Evolutionary conservation across 2,797 vertebrate genomes (phyloP).

Genomic region (Crypturellus tataupa): DNA sequence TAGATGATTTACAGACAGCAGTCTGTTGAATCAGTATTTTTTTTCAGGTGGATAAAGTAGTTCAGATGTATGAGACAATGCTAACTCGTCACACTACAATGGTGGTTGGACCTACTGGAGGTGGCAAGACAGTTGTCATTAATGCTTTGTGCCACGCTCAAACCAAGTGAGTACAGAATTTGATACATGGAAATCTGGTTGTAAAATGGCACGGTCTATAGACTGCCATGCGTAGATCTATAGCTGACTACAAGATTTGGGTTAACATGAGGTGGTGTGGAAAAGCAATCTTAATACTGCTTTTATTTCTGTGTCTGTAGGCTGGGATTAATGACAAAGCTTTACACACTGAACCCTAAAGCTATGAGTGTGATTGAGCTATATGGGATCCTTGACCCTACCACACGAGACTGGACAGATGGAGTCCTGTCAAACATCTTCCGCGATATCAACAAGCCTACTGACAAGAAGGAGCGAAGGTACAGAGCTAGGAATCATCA

Average conservation of each 20-base stretch:
- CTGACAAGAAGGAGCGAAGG: conserved; percentile 94
- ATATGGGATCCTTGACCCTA: conserved; percentile 93
- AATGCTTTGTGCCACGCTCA: conserved; percentile 94
- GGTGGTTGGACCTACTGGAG: conserved; percentile 96
- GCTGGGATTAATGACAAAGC: conserved; percentile 89
- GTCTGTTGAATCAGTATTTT: background rate
- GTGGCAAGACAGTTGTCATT: conserved; percentile 97
- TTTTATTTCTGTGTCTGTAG: conserved; percentile 73
- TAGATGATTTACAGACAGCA: background rate
- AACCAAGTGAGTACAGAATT: conserved; percentile 86
- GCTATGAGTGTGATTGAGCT: conserved; percentile 95
- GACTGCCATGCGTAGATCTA: background rate
- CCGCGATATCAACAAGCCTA: conserved; percentile 94
- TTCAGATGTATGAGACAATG: conserved; percentile 99
- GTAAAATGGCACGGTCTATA: background rate
- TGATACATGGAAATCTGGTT: background rate
- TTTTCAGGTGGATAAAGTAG: conserved; percentile 95
- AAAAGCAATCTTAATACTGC: background rate
- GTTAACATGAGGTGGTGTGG: background rate
- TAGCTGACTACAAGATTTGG: background rate
- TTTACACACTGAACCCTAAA: conserved; percentile 94
- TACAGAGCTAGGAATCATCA: conserved; percentile 51
- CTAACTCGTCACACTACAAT: conserved; percentile 97
- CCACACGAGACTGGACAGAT: conserved; percentile 95
- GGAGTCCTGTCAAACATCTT: conserved; percentile 98